A percentile compares a stretch with the other conserved stretches of the same genome.
phyloP scores from a whole-genome alignment of 2,113 vertebrate species.

The Numenius arquata region DNA sequence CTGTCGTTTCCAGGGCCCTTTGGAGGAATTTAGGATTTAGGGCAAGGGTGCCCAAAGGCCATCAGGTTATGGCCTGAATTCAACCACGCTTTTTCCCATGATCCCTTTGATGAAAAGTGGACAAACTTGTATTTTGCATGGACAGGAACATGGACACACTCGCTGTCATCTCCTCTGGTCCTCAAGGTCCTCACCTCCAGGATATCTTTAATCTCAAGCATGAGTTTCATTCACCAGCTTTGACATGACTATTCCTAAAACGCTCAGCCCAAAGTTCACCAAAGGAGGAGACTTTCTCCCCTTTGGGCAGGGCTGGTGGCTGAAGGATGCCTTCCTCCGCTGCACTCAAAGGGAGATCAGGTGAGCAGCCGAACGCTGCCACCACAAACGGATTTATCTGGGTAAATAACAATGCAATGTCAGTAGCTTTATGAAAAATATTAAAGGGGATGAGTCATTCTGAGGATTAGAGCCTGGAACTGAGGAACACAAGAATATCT shows the following conservation, averaged over 20 bases:
- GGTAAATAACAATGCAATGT: neutral
- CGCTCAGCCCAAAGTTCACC: neutral
- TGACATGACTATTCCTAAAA: neutral
- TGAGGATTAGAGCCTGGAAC: neutral
- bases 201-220: neutral
- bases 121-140: neutral
- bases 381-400: neutral
- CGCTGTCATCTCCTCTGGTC: accelerated
- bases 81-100: neutral
- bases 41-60: neutral
- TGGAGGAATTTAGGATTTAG: neutral
- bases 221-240: neutral
- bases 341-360: accelerated
- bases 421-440: neutral
- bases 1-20: neutral
- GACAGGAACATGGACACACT: too few relatives aligned
- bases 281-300: neutral
- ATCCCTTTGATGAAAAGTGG: neutral
- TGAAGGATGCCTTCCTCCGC: neutral
- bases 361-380: neutral
- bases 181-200: neutral
- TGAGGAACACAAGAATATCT: neutral
- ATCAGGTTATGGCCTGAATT: neutral
- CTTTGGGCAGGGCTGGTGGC: neutral
- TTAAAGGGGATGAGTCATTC: neutral